Conservation (phyloP, 1,140 invertebrate species). For the Ladona fulva region DNA sequence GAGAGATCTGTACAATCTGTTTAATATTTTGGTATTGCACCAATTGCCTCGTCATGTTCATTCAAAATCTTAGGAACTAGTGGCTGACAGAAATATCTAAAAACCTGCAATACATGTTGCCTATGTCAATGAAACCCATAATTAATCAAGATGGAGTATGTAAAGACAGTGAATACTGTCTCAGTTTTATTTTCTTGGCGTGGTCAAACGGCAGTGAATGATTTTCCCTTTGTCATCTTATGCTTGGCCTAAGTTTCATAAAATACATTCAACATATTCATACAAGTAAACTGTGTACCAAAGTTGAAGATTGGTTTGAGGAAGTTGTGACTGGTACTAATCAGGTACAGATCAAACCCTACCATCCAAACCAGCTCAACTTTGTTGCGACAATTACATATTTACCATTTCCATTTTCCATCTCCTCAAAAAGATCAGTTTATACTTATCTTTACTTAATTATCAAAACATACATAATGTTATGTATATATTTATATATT, state of each 20-base stretch:
- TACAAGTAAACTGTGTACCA: not conserved
- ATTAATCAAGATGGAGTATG: not conserved
- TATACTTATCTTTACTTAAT: not conserved
- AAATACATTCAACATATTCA: constrained; percentile 8
- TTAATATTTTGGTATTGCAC: not conserved
- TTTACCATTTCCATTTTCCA: not conserved
- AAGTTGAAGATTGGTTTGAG: not conserved
- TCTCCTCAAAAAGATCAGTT: not conserved
- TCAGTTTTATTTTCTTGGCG: not conserved
- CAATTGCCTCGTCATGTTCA: not conserved
- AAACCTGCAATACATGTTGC: not conserved
- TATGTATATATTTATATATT: constrained; percentile 4
- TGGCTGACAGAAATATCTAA: not conserved
- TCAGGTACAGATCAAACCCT: constrained; percentile 8
- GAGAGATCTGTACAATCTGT: not conserved
- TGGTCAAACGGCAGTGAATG: constrained; percentile 7
- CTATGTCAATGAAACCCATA: not conserved
- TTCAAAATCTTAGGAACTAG: not conserved
- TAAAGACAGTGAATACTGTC: not conserved
- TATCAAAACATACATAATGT: constrained; percentile 8
- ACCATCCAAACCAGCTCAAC: constrained; percentile 1
- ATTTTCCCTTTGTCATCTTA: constrained; percentile 8
- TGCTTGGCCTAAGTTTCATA: not conserved
- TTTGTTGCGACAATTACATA: not conserved
- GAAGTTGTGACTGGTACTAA: not conserved